phyloP scores from a whole-genome alignment of 2,113 vertebrate species.

The Gallinago paraguaiae region DNA sequence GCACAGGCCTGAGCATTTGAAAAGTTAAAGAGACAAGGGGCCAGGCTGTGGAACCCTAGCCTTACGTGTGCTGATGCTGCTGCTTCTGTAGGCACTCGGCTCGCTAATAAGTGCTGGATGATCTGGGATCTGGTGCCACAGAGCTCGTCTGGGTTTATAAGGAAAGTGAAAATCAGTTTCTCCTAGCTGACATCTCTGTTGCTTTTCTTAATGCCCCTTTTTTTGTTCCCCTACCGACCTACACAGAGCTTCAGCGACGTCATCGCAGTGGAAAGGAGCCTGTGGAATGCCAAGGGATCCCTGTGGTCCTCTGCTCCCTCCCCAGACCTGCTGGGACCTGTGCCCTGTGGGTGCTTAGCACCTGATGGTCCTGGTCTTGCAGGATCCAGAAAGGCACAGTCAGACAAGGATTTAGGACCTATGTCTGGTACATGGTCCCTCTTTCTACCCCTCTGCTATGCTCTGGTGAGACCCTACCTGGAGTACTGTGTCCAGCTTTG shows the following conservation, averaged over 20 bases:
- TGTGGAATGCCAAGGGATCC: not conserved
- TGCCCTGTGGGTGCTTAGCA: not conserved
- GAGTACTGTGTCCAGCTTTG: no score
- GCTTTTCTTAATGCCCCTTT: not conserved
- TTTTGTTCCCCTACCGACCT: not conserved
- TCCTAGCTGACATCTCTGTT: not conserved
- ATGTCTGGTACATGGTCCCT: fast-evolving
- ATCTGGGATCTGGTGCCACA: not conserved
- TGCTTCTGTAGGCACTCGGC: not conserved
- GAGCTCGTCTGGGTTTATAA: not conserved
- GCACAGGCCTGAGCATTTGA: slow-evolving; percentile 11
- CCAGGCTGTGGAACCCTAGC: not conserved
- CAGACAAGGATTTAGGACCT: not conserved
- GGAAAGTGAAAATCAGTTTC: not conserved
- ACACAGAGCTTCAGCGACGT: fast-evolving
- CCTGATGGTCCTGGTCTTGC: not conserved
- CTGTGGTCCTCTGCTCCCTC: not conserved
- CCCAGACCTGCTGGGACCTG: not conserved
- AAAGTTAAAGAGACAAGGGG: slow-evolving; percentile 5
- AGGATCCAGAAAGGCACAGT: not conserved
- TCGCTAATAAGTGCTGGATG: not conserved
- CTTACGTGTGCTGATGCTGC: no score
- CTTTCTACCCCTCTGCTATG: no score
- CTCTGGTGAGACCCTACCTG: no score
- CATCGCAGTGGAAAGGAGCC: not conserved